Evolutionary conservation across 2,888 invertebrate genomes (phyloP).

Genomic region (Synanthedon vespiformis): DNA sequence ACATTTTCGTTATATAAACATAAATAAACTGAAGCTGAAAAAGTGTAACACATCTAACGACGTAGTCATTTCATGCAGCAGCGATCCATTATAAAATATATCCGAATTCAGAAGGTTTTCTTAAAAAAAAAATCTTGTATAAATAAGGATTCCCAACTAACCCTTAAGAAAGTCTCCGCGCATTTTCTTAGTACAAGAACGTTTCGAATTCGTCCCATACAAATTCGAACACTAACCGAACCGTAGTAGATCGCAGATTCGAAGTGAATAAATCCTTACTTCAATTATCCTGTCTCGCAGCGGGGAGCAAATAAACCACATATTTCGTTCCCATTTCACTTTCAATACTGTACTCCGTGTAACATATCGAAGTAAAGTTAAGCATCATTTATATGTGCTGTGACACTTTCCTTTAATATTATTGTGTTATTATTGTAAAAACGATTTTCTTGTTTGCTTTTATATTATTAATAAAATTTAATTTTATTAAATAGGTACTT

Average conservation of each 20-base stretch:
- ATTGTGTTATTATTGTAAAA: not conserved
- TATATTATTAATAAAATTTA: not conserved
- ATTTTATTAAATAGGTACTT: too few species aligned
- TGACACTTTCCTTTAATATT: not conserved
- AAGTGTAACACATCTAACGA: too few species aligned
- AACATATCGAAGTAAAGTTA: conserved; percentile 17
- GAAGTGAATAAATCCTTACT: conserved; percentile 59
- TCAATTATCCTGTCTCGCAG: conserved; percentile 54
- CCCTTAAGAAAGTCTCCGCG: not conserved
- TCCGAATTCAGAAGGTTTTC: too few species aligned
- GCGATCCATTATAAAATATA: too few species aligned
- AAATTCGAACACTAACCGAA: conserved; percentile 20
- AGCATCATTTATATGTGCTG: conserved; percentile 11
- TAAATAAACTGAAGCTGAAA: too few species aligned
- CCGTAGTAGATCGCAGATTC: conserved; percentile 40
- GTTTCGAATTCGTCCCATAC: conserved; percentile 15
- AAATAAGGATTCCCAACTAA: too few species aligned
- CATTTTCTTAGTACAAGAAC: conserved; percentile 4
- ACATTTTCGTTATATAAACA: too few species aligned
- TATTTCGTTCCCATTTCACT: conserved; percentile 48
- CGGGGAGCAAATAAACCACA: conserved; percentile 51
- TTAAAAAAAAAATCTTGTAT: too few species aligned
- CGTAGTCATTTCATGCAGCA: too few species aligned
- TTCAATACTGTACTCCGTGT: conserved; percentile 30
- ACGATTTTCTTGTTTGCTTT: not conserved